Base-by-base conservation (phyloP, 30 jellyfish, hydroid and myxozoan genomes). In the Aurelia aurita complex sp. Pacific region DNA sequence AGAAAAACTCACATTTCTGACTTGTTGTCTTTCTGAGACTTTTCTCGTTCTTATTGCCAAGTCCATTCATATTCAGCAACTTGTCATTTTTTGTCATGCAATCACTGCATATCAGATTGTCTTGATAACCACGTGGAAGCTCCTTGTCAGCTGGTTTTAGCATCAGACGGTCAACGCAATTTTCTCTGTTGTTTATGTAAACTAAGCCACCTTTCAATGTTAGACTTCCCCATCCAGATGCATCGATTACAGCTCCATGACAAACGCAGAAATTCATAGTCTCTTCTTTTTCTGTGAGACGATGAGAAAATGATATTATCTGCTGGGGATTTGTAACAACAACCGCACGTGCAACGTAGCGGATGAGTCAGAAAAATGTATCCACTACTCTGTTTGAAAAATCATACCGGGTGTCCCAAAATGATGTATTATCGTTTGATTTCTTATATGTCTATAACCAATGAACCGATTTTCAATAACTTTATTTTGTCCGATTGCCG, bases 21-120 rank as follows among this genome's bases (percentile, higher is more conserved):
- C 57, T 46, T 6, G 57, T 46, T 9, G 57, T 9, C 57, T 46
- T 46, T 46, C 4, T 46, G 57, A 46, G 57, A 46, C 5, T 46
- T 46, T 3, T 46, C 34, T 12, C 70, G 13, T 17, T 61, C 36
- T 2, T 4, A 12, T 11, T 52, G 23, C 23, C 59, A 33, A 2
- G 1, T 15, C 59, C 59, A 16, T 35, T 17, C 8, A 23, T 43
- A 15, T 23, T 70, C 63, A 52, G 64, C n/a, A 29, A 16, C 29
- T 43, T 23, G 32, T 19, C 11, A 38, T 76, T 76, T 43, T 60
- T 59, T 53, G 69, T 42, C 15, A 64, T 80, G 61, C 88, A 78
- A 8, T 78, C 79, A 2, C 69, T 35, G 38, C 88, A 78, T 18
- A 78, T 64, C 88, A 78, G 40, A 53, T 78, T 78, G 60, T 78